These are phyloP conservation scores for Cheilosia impressa DNA, from an alignment of 2,888 invertebrate genomes.

Conservation along the genomic window DNA sequence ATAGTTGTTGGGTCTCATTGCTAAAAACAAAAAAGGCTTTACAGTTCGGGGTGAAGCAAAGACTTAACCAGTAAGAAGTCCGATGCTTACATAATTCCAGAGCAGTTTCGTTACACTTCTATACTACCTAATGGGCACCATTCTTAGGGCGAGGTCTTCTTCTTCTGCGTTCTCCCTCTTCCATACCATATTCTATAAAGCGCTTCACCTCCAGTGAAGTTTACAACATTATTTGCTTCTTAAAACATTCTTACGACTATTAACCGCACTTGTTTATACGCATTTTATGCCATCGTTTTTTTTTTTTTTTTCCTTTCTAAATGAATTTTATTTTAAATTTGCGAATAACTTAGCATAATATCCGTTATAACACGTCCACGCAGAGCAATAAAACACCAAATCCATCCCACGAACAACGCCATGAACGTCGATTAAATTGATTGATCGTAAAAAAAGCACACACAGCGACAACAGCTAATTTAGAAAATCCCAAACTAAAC, in stretches of 20 bases:
- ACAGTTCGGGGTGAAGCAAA: too few relatives aligned
- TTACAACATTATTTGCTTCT: too few relatives aligned
- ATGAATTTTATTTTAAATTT: conserved; percentile 51
- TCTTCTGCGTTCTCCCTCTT: too few relatives aligned
- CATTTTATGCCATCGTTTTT: conserved; percentile 44
- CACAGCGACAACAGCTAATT: conserved; percentile 35
- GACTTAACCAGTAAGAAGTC: too few relatives aligned
- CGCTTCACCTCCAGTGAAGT: too few relatives aligned
- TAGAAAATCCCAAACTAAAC: conserved; percentile 49
- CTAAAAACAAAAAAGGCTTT: too few relatives aligned
- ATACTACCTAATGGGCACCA: too few relatives aligned
- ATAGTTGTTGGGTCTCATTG: too few relatives aligned
- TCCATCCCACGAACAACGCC: conserved; percentile 55
- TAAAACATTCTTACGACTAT: conserved; percentile 36
- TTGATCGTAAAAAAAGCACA: conserved; percentile 51
- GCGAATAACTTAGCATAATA: conserved; percentile 60
- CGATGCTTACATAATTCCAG: too few relatives aligned
- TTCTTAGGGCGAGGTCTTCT: too few relatives aligned
- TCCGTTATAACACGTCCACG: conserved; percentile 35
- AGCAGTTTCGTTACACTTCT: too few relatives aligned
- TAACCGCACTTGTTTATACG: conserved; percentile 69
- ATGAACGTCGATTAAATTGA: conserved; percentile 66
- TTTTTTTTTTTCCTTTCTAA: conserved; percentile 24
- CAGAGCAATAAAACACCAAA: conserved; percentile 49
- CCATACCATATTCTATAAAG: too few relatives aligned